Conservation (phyloP, 2,888 invertebrate species). For the Clitarchus hookeri region DNA sequence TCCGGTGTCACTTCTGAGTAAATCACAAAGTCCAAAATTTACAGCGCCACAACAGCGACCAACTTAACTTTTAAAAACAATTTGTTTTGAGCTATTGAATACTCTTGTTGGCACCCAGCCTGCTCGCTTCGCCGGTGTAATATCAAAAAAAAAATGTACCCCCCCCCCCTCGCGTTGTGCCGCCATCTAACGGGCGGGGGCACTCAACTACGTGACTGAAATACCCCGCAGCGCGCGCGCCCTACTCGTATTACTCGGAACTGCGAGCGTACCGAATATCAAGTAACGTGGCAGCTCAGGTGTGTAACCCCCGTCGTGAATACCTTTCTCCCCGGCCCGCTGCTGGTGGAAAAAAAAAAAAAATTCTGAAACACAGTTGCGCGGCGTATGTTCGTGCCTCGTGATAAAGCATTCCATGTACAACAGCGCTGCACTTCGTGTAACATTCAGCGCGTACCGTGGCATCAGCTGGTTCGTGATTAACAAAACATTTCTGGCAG, state of each 20-base stretch:
- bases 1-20: too few relatives aligned
- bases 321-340: background rate
- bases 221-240: background rate
- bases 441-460: too few relatives aligned
- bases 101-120: background rate
- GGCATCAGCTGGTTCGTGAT: too few relatives aligned
- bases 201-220: conserved; percentile 10
- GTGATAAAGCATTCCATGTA: too few relatives aligned
- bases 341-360: too few relatives aligned
- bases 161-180: background rate
- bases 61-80: too few relatives aligned
- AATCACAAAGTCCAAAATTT: too few relatives aligned
- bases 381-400: too few relatives aligned
- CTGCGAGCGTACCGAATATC: background rate
- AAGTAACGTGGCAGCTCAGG: background rate
- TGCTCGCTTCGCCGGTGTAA: background rate
- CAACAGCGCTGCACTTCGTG: too few relatives aligned
- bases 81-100: background rate
- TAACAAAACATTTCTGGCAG: too few relatives aligned
- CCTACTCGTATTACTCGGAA: background rate
- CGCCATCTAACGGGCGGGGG: background rate
- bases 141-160: background rate
- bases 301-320: background rate
- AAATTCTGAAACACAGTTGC: too few relatives aligned
- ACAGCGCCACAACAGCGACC: too few relatives aligned